Evolutionary conservation across 2,113 vertebrate genomes (phyloP).

Genomic region (Phalacrocorax aristotelis): DNA sequence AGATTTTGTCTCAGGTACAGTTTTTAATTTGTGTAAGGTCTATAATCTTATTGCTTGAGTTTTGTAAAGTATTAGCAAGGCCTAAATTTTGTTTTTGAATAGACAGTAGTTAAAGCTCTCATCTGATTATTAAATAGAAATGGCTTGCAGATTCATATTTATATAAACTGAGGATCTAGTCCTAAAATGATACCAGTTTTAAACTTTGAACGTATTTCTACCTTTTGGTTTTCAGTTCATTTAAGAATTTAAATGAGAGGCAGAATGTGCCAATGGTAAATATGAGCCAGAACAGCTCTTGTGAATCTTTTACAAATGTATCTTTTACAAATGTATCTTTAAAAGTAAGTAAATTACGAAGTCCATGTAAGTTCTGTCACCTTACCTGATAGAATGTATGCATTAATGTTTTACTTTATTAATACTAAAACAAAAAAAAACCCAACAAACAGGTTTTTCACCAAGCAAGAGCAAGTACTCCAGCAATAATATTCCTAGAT

Average conservation of each 20-base stretch:
- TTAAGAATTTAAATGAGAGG: not conserved
- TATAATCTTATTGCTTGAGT: not conserved
- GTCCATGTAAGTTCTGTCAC: not conserved
- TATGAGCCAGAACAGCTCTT: not conserved
- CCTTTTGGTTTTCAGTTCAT: not conserved
- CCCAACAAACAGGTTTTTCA: slow-evolving; percentile 77
- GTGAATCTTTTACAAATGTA: not conserved
- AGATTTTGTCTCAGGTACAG: slow-evolving; percentile 87
- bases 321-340: not conserved
- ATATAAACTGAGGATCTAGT: not conserved
- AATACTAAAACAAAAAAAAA: slow-evolving; percentile 27
- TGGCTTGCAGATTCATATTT: not conserved
- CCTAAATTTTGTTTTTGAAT: not conserved
- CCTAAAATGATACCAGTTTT: not conserved
- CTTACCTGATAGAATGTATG: not conserved
- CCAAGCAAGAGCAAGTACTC: slow-evolving; percentile 89
- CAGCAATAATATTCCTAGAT: slow-evolving; percentile 93
- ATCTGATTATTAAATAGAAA: not conserved
- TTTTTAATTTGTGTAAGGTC: not conserved
- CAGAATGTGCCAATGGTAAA: not conserved
- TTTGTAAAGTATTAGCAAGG: not conserved
- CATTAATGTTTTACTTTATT: not conserved
- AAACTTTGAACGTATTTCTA: not conserved
- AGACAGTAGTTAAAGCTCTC: not conserved
- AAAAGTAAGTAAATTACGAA: not conserved